phyloP scores from a whole-genome alignment of 1,140 invertebrate species.

The Drosophila aff. region DNA sequence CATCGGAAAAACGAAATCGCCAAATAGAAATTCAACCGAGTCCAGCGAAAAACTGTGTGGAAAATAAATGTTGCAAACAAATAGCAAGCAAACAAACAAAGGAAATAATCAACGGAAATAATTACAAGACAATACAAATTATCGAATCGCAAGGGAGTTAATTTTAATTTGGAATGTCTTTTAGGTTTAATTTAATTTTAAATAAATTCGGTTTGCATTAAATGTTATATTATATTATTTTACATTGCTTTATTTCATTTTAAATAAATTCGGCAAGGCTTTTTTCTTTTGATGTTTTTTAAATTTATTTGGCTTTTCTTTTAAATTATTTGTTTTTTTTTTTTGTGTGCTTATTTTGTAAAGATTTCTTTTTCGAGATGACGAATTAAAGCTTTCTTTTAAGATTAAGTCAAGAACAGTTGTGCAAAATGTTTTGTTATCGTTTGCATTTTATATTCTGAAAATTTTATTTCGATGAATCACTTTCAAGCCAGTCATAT shows the following conservation, averaged over 20 bases:
- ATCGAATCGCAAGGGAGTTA: not conserved
- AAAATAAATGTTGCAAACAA: conserved; percentile 39
- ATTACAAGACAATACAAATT: conserved; percentile 49
- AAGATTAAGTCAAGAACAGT: conserved; percentile 3
- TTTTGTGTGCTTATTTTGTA: not conserved
- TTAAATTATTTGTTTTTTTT: no score
- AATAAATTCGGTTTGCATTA: not conserved
- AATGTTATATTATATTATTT: not conserved
- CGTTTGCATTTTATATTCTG: not conserved
- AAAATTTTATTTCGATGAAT: not conserved
- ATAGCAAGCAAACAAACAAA: conserved; percentile 39
- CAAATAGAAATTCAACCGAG: conserved; percentile 61
- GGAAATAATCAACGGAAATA: conserved; percentile 69
- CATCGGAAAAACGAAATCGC: conserved; percentile 52
- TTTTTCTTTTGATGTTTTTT: not conserved
- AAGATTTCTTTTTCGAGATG: not conserved
- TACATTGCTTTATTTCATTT: not conserved
- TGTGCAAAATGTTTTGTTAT: conserved; percentile 14
- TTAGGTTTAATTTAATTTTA: not conserved
- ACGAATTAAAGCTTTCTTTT: not conserved
- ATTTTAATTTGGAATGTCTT: not conserved
- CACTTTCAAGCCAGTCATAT: not conserved
- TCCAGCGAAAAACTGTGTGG: conserved; percentile 54
- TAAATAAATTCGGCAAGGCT: not conserved
- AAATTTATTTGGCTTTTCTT: not conserved